These are phyloP conservation scores for Lordiphosa andalusiaca DNA, from an alignment of 2,888 invertebrate species.

Conservation along the genomic window DNA sequence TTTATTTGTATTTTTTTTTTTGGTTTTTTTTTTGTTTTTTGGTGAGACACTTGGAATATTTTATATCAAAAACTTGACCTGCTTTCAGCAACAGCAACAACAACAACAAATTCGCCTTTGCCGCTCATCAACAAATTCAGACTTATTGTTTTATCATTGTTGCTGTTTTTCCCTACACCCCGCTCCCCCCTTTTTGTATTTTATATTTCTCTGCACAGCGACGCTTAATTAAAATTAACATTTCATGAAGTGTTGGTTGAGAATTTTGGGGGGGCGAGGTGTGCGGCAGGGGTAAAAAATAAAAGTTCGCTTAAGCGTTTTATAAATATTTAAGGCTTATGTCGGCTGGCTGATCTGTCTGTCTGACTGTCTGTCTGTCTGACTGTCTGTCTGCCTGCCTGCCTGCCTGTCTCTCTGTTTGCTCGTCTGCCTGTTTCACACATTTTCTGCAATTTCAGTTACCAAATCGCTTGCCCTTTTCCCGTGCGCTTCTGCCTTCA, in stretches of 20 bases:
- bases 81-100: slow-evolving; percentile 45
- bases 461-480: slow-evolving; percentile 7
- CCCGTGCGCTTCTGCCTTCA: slow-evolving; percentile 1
- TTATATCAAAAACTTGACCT: slow-evolving; percentile 73
- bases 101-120: slow-evolving; percentile 34
- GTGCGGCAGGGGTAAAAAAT: slow-evolving; percentile 12
- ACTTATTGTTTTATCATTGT: slow-evolving; percentile 52
- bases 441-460: slow-evolving; percentile 15
- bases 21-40: slow-evolving; percentile 21
- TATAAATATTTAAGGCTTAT: slow-evolving; percentile 53
- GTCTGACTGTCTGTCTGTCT: slow-evolving; percentile 9
- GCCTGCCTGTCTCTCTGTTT: not conserved
- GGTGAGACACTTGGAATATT: slow-evolving; percentile 66
- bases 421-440: no score
- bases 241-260: slow-evolving; percentile 51
- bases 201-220: slow-evolving; percentile 16
- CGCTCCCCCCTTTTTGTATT: slow-evolving; percentile 14
- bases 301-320: slow-evolving; percentile 42
- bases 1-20: slow-evolving; percentile 23
- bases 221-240: slow-evolving; percentile 72
- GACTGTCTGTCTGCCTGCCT: not conserved
- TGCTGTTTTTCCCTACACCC: slow-evolving; percentile 12
- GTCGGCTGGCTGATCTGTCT: slow-evolving; percentile 23
- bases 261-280: not conserved
- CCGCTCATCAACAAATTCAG: slow-evolving; percentile 14